phyloP scores from a whole-genome alignment of 2,113 vertebrate genomes.

The Euleptes europaea region DNA sequence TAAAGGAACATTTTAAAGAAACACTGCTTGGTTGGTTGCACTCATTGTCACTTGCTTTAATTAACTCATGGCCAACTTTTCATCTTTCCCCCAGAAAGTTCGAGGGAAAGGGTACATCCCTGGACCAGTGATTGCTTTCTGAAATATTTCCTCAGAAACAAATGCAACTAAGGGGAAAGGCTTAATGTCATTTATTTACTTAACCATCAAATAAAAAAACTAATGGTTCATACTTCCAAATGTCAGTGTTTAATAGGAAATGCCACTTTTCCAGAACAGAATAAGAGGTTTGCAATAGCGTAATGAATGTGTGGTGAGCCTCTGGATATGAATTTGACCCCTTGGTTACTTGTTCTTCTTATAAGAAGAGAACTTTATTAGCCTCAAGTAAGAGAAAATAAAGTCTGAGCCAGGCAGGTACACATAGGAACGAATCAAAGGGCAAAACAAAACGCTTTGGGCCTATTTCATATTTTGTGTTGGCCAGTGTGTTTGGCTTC shows the following conservation, averaged over 20 bases:
- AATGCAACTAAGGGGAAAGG: constrained; percentile 17
- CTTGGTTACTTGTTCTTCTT: constrained; percentile 7
- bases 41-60: not conserved
- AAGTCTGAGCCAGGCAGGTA: not conserved
- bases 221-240: constrained; percentile 48
- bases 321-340: constrained; percentile 45
- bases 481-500: not conserved
- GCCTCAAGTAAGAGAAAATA: constrained; percentile 13
- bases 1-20: not conserved
- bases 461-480: not conserved
- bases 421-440: not conserved
- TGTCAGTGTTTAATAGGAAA: constrained; percentile 53
- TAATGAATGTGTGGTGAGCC: constrained; percentile 50
- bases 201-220: constrained; percentile 37
- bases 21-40: not conserved
- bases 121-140: constrained; percentile 6
- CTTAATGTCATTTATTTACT: constrained; percentile 19
- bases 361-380: constrained; percentile 17
- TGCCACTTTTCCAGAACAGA: constrained; percentile 45
- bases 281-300: constrained; percentile 20
- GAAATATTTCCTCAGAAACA: constrained; percentile 16
- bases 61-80: not conserved
- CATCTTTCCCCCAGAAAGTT: not conserved
- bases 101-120: not conserved
- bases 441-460: not conserved